Conservation (phyloP, 1,140 invertebrate species). For the Bacillus rossius region DNA sequence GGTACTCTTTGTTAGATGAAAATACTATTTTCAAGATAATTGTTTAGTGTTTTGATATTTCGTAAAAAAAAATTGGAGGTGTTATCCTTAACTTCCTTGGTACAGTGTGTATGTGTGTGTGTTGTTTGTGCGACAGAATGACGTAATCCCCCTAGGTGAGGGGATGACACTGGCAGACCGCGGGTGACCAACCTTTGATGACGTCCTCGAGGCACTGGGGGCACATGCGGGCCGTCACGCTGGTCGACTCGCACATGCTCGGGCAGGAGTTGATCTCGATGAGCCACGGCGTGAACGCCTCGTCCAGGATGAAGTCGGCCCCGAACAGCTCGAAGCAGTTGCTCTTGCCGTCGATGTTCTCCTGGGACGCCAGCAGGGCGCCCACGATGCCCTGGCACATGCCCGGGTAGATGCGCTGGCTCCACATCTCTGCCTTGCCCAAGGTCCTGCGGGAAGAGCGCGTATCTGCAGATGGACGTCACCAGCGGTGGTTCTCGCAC, state of each 20-base stretch:
- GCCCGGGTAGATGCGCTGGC: conserved; percentile 77
- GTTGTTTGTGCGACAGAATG: no score
- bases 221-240: conserved; percentile 81
- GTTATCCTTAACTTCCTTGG: no score
- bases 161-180: no score
- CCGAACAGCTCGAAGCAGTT: conserved; percentile 92
- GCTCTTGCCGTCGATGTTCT: conserved; percentile 75
- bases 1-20: no score
- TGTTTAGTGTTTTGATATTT: no score
- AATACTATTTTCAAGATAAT: no score
- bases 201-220: conserved; percentile 85
- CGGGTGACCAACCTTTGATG: conserved; percentile 72
- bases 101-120: no score
- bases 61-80: no score
- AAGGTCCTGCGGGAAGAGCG: conserved; percentile 38
- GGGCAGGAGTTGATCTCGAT: conserved; percentile 95
- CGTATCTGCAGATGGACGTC: not conserved
- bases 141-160: no score
- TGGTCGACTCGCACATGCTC: conserved; percentile 82
- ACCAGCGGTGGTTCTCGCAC: not conserved
- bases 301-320: conserved; percentile 87
- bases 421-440: conserved; percentile 70
- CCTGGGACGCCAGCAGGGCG: conserved; percentile 79
- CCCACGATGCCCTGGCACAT: conserved; percentile 87
- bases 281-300: conserved; percentile 85